Evolutionary conservation across 2,888 invertebrate genomes (phyloP).

Genomic region (Zygothrica quintamaculata): DNA sequence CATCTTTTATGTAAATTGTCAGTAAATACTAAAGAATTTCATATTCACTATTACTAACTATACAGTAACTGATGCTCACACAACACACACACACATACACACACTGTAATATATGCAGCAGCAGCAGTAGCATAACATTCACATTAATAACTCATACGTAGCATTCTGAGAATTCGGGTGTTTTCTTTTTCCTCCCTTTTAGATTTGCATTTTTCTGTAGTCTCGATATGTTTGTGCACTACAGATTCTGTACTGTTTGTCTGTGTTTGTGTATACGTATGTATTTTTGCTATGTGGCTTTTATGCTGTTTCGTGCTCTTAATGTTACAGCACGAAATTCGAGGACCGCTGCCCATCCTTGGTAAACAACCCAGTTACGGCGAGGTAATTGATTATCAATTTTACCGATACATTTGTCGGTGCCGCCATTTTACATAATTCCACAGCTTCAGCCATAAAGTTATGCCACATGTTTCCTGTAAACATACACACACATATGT

Average conservation of each 20-base stretch:
- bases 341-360: slow-evolving; percentile 13
- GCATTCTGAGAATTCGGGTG: slow-evolving; percentile 55
- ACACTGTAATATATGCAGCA: slow-evolving; percentile 3
- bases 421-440: slow-evolving; percentile 44
- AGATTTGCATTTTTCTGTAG: slow-evolving; percentile 43
- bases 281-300: slow-evolving; percentile 36
- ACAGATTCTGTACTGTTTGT: slow-evolving; percentile 3
- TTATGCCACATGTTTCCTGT: slow-evolving; percentile 26
- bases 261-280: slow-evolving; percentile 13
- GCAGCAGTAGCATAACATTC: too few species aligned
- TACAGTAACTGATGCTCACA: slow-evolving; percentile 6
- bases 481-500: slow-evolving; percentile 14
- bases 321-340: slow-evolving; percentile 60
- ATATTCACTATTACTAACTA: slow-evolving; percentile 59
- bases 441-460: slow-evolving; percentile 41
- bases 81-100: background rate
- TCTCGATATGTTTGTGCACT: slow-evolving; percentile 48
- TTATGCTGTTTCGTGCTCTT: slow-evolving; percentile 49
- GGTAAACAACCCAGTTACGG: slow-evolving; percentile 18
- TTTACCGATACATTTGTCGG: slow-evolving; percentile 65
- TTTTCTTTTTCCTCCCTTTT: slow-evolving; percentile 42
- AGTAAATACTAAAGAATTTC: slow-evolving; percentile 53
- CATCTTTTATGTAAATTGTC: slow-evolving; percentile 71
- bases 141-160: slow-evolving; percentile 49
- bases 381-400: slow-evolving; percentile 78